Evolutionary conservation across 2,113 vertebrate species (phyloP).

Genomic region (Tachysurus vachellii): DNA sequence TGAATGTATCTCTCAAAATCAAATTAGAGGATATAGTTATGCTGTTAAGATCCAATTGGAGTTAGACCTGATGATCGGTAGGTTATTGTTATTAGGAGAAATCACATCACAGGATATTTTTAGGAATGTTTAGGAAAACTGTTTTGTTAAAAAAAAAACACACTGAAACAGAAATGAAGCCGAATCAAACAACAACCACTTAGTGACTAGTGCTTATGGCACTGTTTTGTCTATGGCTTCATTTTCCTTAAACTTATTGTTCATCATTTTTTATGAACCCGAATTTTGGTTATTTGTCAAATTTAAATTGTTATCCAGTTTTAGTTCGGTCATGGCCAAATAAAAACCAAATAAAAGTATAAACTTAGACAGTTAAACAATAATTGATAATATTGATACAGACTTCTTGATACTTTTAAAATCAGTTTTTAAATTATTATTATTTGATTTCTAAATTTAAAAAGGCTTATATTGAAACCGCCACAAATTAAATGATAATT

Average conservation of each 20-base stretch:
- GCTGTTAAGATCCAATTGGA: neutral
- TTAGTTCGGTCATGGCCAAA: neutral
- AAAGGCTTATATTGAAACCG: neutral
- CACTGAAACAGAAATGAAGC: neutral
- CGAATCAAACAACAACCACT: neutral
- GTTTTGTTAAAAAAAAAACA: neutral
- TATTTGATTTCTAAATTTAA: neutral
- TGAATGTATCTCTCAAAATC: neutral
- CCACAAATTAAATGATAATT: neutral
- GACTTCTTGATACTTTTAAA: neutral
- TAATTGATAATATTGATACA: neutral
- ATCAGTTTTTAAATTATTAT: neutral
- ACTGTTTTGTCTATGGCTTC: neutral
- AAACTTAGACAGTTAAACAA: neutral
- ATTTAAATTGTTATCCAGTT: neutral
- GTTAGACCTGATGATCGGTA: too few relatives aligned
- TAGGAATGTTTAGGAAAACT: neutral
- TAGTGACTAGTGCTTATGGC: neutral
- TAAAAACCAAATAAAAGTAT: neutral
- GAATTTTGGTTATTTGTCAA: neutral
- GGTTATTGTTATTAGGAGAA: neutral
- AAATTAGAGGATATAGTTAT: neutral
- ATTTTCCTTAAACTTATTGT: neutral
- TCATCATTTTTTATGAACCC: neutral
- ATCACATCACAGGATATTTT: neutral